Evolutionary conservation across 2,113 vertebrate species (phyloP).

Genomic region (Arizona elegans): DNA sequence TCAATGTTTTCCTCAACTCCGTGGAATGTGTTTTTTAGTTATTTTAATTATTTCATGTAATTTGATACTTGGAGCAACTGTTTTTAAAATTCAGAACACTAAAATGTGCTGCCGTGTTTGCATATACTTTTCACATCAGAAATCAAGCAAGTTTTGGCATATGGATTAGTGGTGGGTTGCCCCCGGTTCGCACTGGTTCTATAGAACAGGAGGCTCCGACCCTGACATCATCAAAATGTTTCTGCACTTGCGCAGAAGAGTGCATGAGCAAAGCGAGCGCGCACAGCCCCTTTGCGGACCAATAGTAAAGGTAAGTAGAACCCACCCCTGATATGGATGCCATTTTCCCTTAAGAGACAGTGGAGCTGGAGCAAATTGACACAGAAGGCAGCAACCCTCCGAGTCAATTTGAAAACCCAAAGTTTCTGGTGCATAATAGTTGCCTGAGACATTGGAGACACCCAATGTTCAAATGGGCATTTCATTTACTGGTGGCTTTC

Average conservation of each 20-base stretch:
- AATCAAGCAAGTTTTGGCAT: neutral
- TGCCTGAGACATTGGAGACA: neutral
- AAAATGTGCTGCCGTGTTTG: neutral
- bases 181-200: too few species aligned
- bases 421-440: neutral
- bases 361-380: too few species aligned
- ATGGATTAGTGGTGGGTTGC: too few species aligned
- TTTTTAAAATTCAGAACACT: neutral
- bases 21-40: neutral
- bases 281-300: too few species aligned
- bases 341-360: neutral
- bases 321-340: too few species aligned
- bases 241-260: too few species aligned
- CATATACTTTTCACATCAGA: neutral
- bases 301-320: too few species aligned
- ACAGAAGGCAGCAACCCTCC: neutral
- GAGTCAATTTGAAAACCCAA: neutral
- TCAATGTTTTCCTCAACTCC: neutral
- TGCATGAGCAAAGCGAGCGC: too few species aligned
- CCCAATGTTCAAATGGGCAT: neutral
- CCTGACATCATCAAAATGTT: too few species aligned
- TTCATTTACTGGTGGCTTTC: neutral
- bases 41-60: neutral
- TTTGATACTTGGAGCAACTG: neutral
- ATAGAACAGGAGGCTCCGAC: too few species aligned